phyloP scores from a whole-genome alignment of 2,888 invertebrate species.

The Agrilus mali region DNA sequence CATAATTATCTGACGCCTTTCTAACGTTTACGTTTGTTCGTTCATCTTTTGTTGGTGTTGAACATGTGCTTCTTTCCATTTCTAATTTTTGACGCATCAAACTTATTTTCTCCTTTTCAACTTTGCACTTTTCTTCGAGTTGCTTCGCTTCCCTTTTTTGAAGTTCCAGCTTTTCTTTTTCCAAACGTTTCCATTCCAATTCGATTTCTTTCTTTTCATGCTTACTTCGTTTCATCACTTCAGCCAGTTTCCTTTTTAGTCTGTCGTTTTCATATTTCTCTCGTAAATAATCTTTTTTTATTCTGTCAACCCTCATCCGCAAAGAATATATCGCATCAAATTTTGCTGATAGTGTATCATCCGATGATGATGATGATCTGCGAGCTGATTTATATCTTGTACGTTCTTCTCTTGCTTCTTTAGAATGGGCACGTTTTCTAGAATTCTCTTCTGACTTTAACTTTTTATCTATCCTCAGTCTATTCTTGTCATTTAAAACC shows the following conservation, averaged over 20 bases:
- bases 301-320: not conserved
- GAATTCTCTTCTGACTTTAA: not conserved
- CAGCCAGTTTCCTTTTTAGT: slow-evolving; percentile 2
- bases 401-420: slow-evolving; percentile 1
- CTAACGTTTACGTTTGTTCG: too few relatives aligned
- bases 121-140: slow-evolving; percentile 6
- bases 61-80: too few relatives aligned
- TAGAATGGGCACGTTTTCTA: not conserved
- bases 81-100: too few relatives aligned
- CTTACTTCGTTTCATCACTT: slow-evolving; percentile 4
- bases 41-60: too few relatives aligned
- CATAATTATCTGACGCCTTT: too few relatives aligned
- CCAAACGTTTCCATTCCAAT: slow-evolving; percentile 9
- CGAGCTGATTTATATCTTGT: not conserved
- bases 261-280: slow-evolving; percentile 6
- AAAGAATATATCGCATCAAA: slow-evolving; percentile 4
- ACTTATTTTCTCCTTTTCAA: slow-evolving; percentile 6
- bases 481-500: not conserved
- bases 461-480: not conserved
- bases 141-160: slow-evolving; percentile 5
- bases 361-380: not conserved
- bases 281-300: slow-evolving; percentile 2
- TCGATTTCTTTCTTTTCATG: slow-evolving; percentile 8
- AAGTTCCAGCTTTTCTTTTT: slow-evolving; percentile 7
- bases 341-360: slow-evolving; percentile 13